Evolutionary conservation across 1,140 invertebrate species (phyloP), one percentile per base, ranked within the genome.

Genomic region (Pseudobourletiella spinata): DNA sequence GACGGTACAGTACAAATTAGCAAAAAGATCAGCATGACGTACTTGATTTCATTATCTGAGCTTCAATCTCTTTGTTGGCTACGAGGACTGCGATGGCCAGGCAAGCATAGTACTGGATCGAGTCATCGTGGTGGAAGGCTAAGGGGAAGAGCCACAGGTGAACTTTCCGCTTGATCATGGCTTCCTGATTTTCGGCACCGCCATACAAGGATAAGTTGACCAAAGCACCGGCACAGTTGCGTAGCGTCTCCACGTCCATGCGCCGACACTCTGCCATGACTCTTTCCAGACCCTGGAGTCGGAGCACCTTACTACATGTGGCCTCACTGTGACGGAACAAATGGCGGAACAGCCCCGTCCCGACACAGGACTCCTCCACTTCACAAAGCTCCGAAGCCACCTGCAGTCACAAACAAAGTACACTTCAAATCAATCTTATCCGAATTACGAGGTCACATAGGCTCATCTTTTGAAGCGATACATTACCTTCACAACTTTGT

Each of bases 71-170:
- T 73, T 97, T 96, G 74, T 98, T 98, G 3, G 95, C 94, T 6
- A 96, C 93, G 35, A 99, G 79, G 39, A 94, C 91, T 14, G 93
- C 91, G 59, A 98, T 97, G 0, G 96, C 95, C 64, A 99, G 78
- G 74, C 95, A 99, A 0, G 96, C 96, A 73, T 98, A 99, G 76
- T 99, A 98, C 73, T 94, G 95, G 64, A 91, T 94, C 63, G 94
- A 93, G 69, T 98, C 94, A 72, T 99, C 96, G 63, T 85, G 85
- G 72, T 95, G 91, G 73, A 98, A 98, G 6, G 95, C 97, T 54
- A 99, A 73, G 0, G 96, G 94, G 75, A 98, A 99, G 43, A 99
- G 76, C 97, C 97, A 99, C 81, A 96, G 89, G 0, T 94, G 94
- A 1, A 96, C 91, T 78, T 93, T 91, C 32, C 89, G 79, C 70